Percentiles rank a stretch among this genome's conserved stretches.
Evolutionary conservation across 2,888 invertebrate genomes (phyloP).

Genomic region (Eristalinus sepulchralis): DNA sequence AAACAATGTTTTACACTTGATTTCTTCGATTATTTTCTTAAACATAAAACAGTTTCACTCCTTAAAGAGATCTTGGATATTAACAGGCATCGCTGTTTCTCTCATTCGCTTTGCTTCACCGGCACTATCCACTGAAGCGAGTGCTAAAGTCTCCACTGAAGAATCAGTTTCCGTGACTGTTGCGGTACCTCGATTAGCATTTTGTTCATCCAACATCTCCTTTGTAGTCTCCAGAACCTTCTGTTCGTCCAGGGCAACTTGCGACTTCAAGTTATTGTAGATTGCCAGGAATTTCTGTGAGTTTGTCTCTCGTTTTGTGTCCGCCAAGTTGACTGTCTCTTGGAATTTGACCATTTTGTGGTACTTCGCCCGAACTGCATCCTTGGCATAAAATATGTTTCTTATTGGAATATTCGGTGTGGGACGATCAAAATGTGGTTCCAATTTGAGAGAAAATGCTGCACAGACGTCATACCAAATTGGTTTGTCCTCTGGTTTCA

Average conservation of each 20-base stretch:
- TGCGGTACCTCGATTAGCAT: conserved; percentile 64
- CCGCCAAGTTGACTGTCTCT: conserved; percentile 83
- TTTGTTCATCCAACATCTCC: conserved; percentile 80
- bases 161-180: conserved; percentile 49
- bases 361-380: conserved; percentile 90
- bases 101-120: conserved; percentile 26
- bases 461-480: conserved; percentile 96
- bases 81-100: conserved; percentile 23
- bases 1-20: too few species aligned
- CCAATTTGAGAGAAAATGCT: conserved; percentile 93
- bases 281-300: conserved; percentile 84
- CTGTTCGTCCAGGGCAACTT: conserved; percentile 82
- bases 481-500: conserved; percentile 91
- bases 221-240: conserved; percentile 81
- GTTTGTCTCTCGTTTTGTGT: conserved; percentile 80
- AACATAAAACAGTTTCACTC: conserved; percentile 3
- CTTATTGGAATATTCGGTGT: conserved; percentile 84
- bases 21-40: conserved; percentile 10
- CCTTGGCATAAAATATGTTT: conserved; percentile 92
- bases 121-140: conserved; percentile 37
- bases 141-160: not conserved
- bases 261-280: conserved; percentile 83
- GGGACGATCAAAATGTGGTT: conserved; percentile 89
- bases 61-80: conserved; percentile 61
- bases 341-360: conserved; percentile 84